Conservation (phyloP, 1,140 invertebrate genomes). For the Leptopilina clavipes region DNA sequence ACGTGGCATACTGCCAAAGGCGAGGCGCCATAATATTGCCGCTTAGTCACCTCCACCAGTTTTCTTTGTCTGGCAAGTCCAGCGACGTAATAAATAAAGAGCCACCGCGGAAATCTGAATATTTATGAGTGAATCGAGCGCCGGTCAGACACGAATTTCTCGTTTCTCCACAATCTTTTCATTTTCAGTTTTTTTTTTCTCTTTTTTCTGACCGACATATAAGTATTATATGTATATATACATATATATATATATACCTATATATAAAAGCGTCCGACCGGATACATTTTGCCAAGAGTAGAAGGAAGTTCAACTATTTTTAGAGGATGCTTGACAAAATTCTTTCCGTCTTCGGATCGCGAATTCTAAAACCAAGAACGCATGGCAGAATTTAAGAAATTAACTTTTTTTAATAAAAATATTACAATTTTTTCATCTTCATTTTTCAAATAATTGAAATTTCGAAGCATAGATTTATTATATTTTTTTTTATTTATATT, state of each 20-base stretch:
- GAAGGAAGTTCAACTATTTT: constrained; percentile 33
- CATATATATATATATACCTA: constrained; percentile 25
- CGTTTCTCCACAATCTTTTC: not conserved
- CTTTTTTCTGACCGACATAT: constrained; percentile 25
- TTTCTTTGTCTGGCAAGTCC: constrained; percentile 40
- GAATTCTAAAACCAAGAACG: not conserved
- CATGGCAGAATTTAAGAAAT: not conserved
- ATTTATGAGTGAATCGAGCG: constrained; percentile 40
- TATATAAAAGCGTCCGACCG: constrained; percentile 22
- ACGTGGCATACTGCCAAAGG: constrained; percentile 49
- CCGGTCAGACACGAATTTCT: constrained; percentile 20
- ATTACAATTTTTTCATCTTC: not conserved
- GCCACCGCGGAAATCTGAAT: constrained; percentile 37
- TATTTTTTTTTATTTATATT: too few relatives aligned
- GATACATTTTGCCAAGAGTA: constrained; percentile 27
- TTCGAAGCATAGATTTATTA: too few relatives aligned
- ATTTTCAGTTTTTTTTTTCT: not conserved
- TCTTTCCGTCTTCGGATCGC: not conserved
- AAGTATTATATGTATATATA: not conserved
- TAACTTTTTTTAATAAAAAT: not conserved
- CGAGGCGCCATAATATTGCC: constrained; percentile 53
- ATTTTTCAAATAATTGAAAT: not conserved
- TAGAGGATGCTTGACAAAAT: constrained; percentile 29
- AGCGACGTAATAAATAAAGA: constrained; percentile 45
- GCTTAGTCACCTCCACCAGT: constrained; percentile 46